These are phyloP conservation scores for Gastrophryne carolinensis DNA, from an alignment of 2,797 vertebrate genomes.

Conservation along the genomic window DNA sequence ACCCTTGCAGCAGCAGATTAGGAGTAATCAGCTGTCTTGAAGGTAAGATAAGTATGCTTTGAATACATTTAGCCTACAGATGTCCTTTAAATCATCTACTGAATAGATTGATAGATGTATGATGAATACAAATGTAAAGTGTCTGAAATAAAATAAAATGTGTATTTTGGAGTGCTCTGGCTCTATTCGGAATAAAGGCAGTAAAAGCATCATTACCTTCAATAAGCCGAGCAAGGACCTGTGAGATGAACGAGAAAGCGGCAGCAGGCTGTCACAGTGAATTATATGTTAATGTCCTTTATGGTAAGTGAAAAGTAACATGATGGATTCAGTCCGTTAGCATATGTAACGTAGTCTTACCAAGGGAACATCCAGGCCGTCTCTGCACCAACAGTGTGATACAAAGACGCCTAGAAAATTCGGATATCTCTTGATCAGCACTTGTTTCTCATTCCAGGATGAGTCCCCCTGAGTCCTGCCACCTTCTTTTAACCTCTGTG, in stretches of 20 bases:
- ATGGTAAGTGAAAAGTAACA: background rate
- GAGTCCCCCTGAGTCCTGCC: background rate
- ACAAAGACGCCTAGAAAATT: background rate
- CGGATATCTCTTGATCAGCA: background rate
- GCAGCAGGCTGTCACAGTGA: background rate
- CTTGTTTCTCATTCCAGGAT: background rate
- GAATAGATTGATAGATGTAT: too few species aligned
- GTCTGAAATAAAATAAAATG: too few species aligned
- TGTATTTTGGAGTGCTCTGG: too few species aligned
- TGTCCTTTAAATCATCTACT: too few species aligned
- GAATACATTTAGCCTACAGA: too few species aligned
- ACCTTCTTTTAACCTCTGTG: constrained; percentile 15
- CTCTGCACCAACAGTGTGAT: background rate
- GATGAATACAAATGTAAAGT: too few species aligned
- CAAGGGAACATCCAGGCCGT: background rate
- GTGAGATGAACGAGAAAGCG: background rate
- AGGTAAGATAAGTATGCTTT: too few species aligned
- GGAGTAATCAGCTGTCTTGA: too few species aligned
- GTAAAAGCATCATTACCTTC: background rate
- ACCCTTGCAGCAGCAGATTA: too few species aligned
- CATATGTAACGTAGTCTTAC: background rate
- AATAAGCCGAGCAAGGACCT: background rate
- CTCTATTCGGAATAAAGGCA: too few species aligned
- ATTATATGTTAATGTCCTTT: background rate
- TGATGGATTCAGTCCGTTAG: background rate